Percentiles rank a stretch among this genome's conserved stretches.
These are phyloP conservation scores for Phengaris alcon DNA, from an alignment of 2,888 invertebrate genomes.

Conservation along the genomic window DNA sequence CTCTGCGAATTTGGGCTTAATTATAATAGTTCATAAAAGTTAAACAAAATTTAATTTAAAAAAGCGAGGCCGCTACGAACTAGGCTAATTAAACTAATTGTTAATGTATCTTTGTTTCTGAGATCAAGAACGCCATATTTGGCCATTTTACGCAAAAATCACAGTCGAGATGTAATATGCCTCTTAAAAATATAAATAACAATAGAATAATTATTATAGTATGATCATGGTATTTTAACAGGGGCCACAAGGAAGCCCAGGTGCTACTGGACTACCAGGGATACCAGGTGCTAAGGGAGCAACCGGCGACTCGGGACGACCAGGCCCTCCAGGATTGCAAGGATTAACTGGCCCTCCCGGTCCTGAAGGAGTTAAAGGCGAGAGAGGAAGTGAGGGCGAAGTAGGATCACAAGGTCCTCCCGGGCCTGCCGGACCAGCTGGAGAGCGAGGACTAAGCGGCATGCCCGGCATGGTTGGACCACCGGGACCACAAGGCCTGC, in stretches of 20 bases:
- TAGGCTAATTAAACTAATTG: too few species aligned
- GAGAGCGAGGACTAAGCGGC: slow-evolving; percentile 82
- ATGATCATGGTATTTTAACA: slow-evolving; percentile 46
- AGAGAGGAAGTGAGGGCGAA: slow-evolving; percentile 84
- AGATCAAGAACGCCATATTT: too few species aligned
- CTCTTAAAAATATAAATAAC: too few species aligned
- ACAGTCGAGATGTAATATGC: too few species aligned
- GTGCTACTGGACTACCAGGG: slow-evolving; percentile 84
- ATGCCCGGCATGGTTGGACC: slow-evolving; percentile 83
- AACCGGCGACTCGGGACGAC: slow-evolving; percentile 83
- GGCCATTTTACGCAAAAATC: too few species aligned
- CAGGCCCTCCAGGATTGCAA: slow-evolving; percentile 82
- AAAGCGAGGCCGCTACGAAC: too few species aligned
- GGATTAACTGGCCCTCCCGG: slow-evolving; percentile 87
- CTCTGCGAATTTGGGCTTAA: too few species aligned
- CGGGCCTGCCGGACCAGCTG: slow-evolving; percentile 84
- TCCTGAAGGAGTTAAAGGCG: slow-evolving; percentile 86
- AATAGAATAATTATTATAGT: neutral
- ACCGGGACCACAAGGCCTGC: slow-evolving; percentile 81
- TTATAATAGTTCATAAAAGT: too few species aligned
- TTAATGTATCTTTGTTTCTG: too few species aligned
- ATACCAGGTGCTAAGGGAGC: slow-evolving; percentile 84
- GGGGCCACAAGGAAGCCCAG: slow-evolving; percentile 86
- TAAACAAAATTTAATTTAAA: too few species aligned
- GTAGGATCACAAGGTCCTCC: slow-evolving; percentile 84